Evolutionary conservation across 2,888 invertebrate species (phyloP), one percentile per base, ranked within the genome.

Genomic region (Acronicta psi): DNA sequence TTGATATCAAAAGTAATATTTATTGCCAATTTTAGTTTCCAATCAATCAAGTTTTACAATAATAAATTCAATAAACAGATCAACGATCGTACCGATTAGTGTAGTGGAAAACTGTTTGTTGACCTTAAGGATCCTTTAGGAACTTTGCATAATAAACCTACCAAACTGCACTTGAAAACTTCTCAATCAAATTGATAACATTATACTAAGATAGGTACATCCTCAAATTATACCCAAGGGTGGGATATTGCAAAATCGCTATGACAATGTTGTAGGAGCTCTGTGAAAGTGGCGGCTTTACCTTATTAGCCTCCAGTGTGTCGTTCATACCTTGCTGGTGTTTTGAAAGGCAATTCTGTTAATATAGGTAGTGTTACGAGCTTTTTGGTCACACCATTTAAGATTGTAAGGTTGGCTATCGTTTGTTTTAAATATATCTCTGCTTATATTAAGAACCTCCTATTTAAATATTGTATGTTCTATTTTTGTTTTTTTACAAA

Each of bases 301-400:
- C 63, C 63, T 57, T 73, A 76, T 49, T 40, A 38, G 18, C 8
- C 72, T 51, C 72, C 18, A 13, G 77, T 63, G 77, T 43, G 20
- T 43, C n/a, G 49, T 73, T 46, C 29, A 20, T 44, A 40, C 45
- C 50, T 68, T 54, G 57, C 42, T 38, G 42, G 42, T 45, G 36
- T 55, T 75, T 54, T 42, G 37, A 41, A 34, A 41, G 16, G 31
- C 34, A 36, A 42, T 50, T 45, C 16, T 8, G 44, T 25, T 36
- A 29, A 18, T 38, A 20, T 31, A 56, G 11, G 16, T n/a, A 8
- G 23, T 38, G 54, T 36, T 23, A 18, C 18, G 9, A 31, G 9
- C 0, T 23, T 16, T 18, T 40, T 18, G 3, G 2, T 29, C 14
- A 9, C 5, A 29, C 42, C 31, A 13, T 51, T 18, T 23, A 8